These are phyloP conservation scores for Caenorhabditis plicata DNA, from an alignment of 2,888 invertebrate genomes.

Conservation along the genomic window DNA sequence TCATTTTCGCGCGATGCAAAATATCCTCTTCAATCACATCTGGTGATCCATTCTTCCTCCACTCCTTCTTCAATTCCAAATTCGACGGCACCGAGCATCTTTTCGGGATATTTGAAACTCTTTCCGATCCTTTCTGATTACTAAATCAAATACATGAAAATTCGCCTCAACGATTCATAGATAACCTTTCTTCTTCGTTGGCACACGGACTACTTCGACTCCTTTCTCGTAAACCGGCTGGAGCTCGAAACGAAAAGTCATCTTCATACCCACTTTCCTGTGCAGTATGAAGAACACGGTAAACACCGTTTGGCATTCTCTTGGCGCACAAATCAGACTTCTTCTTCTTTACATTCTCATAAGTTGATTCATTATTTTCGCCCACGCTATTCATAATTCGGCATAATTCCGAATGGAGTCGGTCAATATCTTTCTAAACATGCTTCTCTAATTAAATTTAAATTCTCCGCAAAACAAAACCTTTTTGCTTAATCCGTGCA, in stretches of 20 bases:
- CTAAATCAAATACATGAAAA: background rate
- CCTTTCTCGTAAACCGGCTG: slow-evolving; percentile 33
- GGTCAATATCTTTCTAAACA: background rate
- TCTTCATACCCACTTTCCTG: slow-evolving; percentile 38
- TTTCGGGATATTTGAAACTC: too few relatives aligned
- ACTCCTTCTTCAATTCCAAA: slow-evolving; percentile 25
- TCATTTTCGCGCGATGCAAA: slow-evolving; percentile 18
- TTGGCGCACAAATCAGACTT: slow-evolving; percentile 2
- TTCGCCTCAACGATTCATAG: background rate
- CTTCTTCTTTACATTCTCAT: slow-evolving; percentile 4
- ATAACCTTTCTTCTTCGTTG: slow-evolving; percentile 11
- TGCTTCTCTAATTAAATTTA: too few relatives aligned
- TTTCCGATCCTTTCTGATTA: too few relatives aligned
- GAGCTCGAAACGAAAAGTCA: slow-evolving; percentile 36
- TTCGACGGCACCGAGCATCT: slow-evolving; percentile 35
- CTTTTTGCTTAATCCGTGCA: slow-evolving; percentile 17
- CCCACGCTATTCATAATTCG: too few relatives aligned
- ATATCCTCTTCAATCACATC: slow-evolving; percentile 39
- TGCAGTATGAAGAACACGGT: slow-evolving; percentile 22
- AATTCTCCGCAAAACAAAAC: too few relatives aligned
- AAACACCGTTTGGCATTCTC: slow-evolving; percentile 30
- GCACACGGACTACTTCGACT: slow-evolving; percentile 30
- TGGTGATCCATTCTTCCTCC: slow-evolving; percentile 35
- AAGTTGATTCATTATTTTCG: too few relatives aligned
- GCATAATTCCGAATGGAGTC: too few relatives aligned